A percentile compares a stretch with the other conserved stretches of the same genome.
Evolutionary conservation across 1,140 invertebrate species (phyloP).

Genomic region (Trialeurodes vaporariorum): DNA sequence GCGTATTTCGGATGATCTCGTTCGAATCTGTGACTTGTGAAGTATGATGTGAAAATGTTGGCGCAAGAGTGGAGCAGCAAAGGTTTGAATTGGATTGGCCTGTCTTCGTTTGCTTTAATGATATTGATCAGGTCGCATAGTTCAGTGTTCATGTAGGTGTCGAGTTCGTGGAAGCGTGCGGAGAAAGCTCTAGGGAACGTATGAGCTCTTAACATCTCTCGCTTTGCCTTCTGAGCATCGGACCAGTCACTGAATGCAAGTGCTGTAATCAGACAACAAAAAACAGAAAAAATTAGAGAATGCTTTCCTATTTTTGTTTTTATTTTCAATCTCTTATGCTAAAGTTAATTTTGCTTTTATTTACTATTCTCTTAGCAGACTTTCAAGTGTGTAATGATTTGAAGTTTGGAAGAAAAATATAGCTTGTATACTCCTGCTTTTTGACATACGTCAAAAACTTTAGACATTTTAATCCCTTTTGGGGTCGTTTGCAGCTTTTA

Average conservation of each 20-base stretch:
- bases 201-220: conserved; percentile 52
- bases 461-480: too few relatives aligned
- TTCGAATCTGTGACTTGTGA: conserved; percentile 62
- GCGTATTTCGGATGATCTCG: conserved; percentile 50
- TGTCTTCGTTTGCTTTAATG: conserved; percentile 27
- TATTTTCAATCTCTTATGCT: not conserved
- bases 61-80: conserved; percentile 33
- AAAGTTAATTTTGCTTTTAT: conserved; percentile 6
- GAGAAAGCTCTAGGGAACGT: conserved; percentile 61
- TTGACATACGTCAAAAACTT: too few relatives aligned
- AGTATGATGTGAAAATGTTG: conserved; percentile 73
- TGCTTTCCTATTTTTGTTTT: not conserved
- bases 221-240: conserved; percentile 58
- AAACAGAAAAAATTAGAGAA: conserved; percentile 11
- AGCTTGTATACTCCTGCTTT: too few relatives aligned
- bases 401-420: too few relatives aligned
- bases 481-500: too few relatives aligned
- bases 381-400: too few relatives aligned
- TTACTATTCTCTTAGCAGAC: not conserved
- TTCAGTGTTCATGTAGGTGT: conserved; percentile 47
- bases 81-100: conserved; percentile 27
- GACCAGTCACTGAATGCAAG: conserved; percentile 79
- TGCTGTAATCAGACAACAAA: conserved; percentile 47
- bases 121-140: conserved; percentile 43
- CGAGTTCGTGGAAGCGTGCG: conserved; percentile 51